A percentile compares a stretch with the other conserved stretches of the same genome.
Evolutionary conservation across 53 echinoderm and acorn worm species (phyloP).

Genomic region (Paelopatides confundens): DNA sequence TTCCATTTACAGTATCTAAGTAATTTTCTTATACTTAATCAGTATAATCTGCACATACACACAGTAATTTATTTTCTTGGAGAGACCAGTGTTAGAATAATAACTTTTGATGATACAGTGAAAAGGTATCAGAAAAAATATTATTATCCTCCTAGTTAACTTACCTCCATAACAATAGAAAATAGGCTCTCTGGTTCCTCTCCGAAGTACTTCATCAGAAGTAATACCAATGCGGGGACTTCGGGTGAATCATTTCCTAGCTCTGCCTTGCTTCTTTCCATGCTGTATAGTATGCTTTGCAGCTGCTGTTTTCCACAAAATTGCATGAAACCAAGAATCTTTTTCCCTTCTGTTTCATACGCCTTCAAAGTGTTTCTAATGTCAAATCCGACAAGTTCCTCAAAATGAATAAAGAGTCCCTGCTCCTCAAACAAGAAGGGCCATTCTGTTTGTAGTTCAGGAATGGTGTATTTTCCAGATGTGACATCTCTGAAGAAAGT

Average conservation of each 20-base stretch:
- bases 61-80: too few species aligned
- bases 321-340: not conserved
- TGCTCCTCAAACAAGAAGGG: not conserved
- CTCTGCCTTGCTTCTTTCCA: not conserved
- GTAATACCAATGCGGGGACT: not conserved
- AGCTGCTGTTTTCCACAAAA: not conserved
- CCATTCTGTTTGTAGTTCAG: not conserved
- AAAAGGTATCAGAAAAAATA: too few species aligned
- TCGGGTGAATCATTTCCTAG: slow-evolving; percentile 5
- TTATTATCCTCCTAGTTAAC: too few species aligned
- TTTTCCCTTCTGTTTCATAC: not conserved
- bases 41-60: too few species aligned
- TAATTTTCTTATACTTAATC: too few species aligned
- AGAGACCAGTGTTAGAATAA: too few species aligned
- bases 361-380: not conserved
- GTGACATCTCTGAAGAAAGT: not conserved
- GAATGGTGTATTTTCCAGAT: not conserved
- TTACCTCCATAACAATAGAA: not conserved
- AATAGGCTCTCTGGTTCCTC: not conserved
- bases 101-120: too few species aligned
- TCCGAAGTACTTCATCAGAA: slow-evolving; percentile 15
- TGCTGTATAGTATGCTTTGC: not conserved
- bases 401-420: not conserved
- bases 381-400: slow-evolving; percentile 19
- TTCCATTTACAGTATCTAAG: too few species aligned